Conservation (phyloP, 2,113 vertebrate genomes). For the Onychorhynchus coronatus region DNA sequence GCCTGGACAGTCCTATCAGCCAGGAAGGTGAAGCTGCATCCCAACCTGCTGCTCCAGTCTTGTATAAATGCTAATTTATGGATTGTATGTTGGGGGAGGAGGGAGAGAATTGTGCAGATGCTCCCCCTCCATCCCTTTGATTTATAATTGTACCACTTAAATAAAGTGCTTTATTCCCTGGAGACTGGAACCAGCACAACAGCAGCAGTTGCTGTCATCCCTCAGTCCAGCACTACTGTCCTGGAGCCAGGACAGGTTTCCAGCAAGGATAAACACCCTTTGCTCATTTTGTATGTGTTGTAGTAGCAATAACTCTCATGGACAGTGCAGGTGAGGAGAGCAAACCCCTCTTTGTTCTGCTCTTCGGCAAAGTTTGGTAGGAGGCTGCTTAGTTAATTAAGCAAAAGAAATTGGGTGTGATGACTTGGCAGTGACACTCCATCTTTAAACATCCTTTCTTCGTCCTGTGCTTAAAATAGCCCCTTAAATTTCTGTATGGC, state of each 20-base stretch:
- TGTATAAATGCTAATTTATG: neutral
- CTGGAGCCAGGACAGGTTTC: neutral
- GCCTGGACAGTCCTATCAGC: neutral
- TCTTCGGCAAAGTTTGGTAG: neutral
- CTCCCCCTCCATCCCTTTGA: neutral
- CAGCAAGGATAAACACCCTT: neutral
- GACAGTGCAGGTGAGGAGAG: neutral
- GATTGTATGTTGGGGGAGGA: neutral
- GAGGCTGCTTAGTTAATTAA: neutral
- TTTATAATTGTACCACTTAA: neutral
- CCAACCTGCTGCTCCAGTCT: neutral
- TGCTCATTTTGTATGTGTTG: accelerated
- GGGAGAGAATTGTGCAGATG: neutral
- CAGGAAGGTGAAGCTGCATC: neutral
- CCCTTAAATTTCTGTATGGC: neutral
- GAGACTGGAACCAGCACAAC: neutral
- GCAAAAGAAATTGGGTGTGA: neutral
- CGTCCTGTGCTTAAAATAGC: neutral
- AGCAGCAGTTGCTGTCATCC: neutral
- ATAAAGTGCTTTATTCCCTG: neutral
- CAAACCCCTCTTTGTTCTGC: accelerated
- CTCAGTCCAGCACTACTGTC: neutral
- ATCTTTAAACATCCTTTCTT: neutral
- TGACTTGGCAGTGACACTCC: neutral
- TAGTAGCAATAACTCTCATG: accelerated